Conservation (phyloP, 1,140 invertebrate genomes). For the Aphelenchoides besseyi region DNA sequence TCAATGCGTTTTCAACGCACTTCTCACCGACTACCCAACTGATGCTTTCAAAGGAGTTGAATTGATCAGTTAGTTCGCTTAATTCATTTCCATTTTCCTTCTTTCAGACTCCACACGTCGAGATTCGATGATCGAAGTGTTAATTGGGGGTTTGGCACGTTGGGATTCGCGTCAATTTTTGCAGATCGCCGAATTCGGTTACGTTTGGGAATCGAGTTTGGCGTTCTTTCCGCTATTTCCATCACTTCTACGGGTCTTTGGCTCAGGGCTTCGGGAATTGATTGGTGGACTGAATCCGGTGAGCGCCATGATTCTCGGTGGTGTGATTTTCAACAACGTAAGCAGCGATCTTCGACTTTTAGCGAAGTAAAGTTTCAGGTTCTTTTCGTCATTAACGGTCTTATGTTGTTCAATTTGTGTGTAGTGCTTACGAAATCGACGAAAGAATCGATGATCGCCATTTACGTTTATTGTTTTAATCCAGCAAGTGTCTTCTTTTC, state of each 20-base stretch:
- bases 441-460: conserved; percentile 44
- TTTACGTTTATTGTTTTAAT: conserved; percentile 49
- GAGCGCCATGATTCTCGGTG: conserved; percentile 45
- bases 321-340: conserved; percentile 47
- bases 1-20: conserved; percentile 43
- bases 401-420: conserved; percentile 37
- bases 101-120: conserved; percentile 28
- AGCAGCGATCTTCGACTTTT: not conserved
- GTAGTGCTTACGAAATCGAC: conserved; percentile 35
- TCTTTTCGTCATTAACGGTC: conserved; percentile 44
- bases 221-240: conserved; percentile 52
- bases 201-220: conserved; percentile 43
- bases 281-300: conserved; percentile 26
- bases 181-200: conserved; percentile 53
- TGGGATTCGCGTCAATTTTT: conserved; percentile 53
- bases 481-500: conserved; percentile 50
- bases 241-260: conserved; percentile 31
- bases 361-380: conserved; percentile 24
- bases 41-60: conserved; percentile 50
- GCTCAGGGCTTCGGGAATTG: conserved; percentile 21
- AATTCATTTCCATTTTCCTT: conserved; percentile 18
- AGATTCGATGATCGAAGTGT: conserved; percentile 30
- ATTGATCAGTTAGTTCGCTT: not conserved
- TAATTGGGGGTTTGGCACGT: conserved; percentile 35
- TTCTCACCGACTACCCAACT: conserved; percentile 40